Base-by-base conservation (phyloP, 2,888 invertebrate species). In the Endomychus coccineus region DNA sequence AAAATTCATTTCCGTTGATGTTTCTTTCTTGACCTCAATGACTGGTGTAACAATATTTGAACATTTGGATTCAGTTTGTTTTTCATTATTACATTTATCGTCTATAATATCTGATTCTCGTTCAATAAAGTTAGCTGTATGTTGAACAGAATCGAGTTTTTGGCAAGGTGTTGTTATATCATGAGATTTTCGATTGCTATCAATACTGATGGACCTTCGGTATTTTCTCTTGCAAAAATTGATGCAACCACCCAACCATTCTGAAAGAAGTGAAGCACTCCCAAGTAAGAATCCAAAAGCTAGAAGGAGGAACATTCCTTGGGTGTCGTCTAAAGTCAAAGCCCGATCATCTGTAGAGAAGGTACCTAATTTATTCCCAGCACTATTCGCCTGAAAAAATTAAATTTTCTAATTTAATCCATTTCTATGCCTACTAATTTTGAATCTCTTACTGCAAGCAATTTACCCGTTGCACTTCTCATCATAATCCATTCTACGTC, bases 241-340 rank as follows among this genome's bases (percentile, higher is more conserved):
- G 0, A 78, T 68, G 41, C 79, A 78, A 2, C 82, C 81, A 12
- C 81, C 80, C 53, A 82, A 74, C 67, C 77, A 78, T 67, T 86
- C 86, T 0, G 80, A 77, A 9, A 78, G 49, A 6, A 85, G 62
- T 3, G 77, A 74, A 2, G 74, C 65, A 0, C 70, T 72, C 3
- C 78, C 84, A 15, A 80, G 55, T 0, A 80, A 54, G 54, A 81
- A 80, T 0, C 87, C 87, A 24, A 77, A 73, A 3, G 70, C 81
- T 46, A 86, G 67, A 1, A 87, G 68, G 2, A 86, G 62, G 54
- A 85, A 86, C 82, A 85, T 86, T 6, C 87, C 87, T 64, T 84
- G 83, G 0, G 83, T 84, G 44, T 87, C 87, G 51, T 82, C 84
- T 16, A 85, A 65, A 1, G 80, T 79, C n/a, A 87, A 59, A 13